Conservation (phyloP, 1,140 invertebrate genomes). For the Drosophila lacteicornis region DNA sequence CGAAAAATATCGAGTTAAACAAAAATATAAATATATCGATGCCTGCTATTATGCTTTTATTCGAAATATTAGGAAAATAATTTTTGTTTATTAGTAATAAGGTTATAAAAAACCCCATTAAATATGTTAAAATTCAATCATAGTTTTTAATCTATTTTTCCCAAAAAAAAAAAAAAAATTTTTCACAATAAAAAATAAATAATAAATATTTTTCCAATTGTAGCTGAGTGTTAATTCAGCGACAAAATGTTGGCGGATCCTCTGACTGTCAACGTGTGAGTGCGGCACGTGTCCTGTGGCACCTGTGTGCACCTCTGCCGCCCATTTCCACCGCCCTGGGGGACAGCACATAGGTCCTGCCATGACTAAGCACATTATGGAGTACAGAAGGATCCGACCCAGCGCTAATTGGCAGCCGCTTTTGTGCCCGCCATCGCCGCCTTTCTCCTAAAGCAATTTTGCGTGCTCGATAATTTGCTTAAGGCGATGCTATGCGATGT, state of each 20-base stretch:
- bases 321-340: neutral
- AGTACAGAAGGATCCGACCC: constrained; percentile 24
- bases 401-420: constrained; percentile 74
- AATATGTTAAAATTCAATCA: no score
- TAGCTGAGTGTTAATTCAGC: constrained; percentile 12
- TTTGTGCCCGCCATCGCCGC: constrained; percentile 56
- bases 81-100: no score
- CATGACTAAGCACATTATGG: constrained; percentile 75
- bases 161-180: neutral
- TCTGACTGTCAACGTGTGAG: constrained; percentile 19
- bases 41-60: no score
- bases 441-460: constrained; percentile 65
- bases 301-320: constrained; percentile 28
- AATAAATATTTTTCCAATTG: neutral
- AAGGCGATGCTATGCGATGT: constrained; percentile 35
- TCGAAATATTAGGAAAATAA: no score
- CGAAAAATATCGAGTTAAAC: no score
- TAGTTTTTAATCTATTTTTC: no score
- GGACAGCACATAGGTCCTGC: constrained; percentile 41
- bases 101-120: no score
- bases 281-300: constrained; percentile 62
- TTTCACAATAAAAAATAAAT: no score
- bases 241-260: constrained; percentile 19
- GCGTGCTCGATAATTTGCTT: constrained; percentile 75
- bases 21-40: no score